Conservation (phyloP, 2,113 vertebrate genomes). For the Chinchilla lanigera region DNA sequence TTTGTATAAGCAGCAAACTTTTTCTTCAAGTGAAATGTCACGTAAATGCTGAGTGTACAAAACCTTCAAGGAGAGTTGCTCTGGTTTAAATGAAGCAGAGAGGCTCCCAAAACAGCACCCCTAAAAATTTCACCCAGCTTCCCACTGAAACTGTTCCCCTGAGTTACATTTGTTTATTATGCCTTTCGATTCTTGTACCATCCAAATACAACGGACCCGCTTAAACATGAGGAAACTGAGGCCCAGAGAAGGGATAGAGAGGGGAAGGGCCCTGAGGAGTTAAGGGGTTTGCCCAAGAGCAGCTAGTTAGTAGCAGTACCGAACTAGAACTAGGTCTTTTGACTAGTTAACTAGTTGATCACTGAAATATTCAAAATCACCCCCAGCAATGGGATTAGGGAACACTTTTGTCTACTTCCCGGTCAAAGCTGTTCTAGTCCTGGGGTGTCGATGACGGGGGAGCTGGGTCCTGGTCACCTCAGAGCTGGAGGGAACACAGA, state of each 20-base stretch:
- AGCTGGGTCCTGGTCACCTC: neutral
- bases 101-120: neutral
- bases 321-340: slow-evolving; percentile 19
- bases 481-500: neutral
- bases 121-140: neutral
- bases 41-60: neutral
- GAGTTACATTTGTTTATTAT: neutral
- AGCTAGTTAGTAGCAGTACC: neutral
- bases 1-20: neutral
- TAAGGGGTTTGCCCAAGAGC: neutral
- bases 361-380: neutral
- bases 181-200: neutral
- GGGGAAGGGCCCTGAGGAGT: neutral
- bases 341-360: neutral
- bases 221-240: neutral
- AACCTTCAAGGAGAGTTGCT: neutral
- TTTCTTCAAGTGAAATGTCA: slow-evolving; percentile 23
- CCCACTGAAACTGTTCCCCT: neutral
- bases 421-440: neutral
- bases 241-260: neutral
- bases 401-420: neutral
- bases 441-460: neutral
- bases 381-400: neutral
- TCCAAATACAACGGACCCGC: neutral
- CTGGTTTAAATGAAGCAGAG: slow-evolving; percentile 17